Evolutionary conservation across 2,113 vertebrate species (phyloP).

Genomic region (Ailuropoda melanoleuca): DNA sequence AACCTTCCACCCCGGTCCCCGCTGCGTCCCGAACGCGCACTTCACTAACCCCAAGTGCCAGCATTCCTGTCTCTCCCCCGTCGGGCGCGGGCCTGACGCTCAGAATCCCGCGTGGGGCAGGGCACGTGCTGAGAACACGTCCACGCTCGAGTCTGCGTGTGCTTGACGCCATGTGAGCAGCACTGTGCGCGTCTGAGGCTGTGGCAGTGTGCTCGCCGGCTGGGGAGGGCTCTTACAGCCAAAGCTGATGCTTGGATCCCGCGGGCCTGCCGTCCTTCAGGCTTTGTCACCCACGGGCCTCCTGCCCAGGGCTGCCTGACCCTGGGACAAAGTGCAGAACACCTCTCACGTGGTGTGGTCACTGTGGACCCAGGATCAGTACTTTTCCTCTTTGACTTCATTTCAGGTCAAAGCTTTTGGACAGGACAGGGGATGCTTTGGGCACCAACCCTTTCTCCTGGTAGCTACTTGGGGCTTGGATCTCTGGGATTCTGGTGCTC

Average conservation of each 20-base stretch:
- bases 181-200: background rate
- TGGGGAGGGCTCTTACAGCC: background rate
- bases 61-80: too few relatives aligned
- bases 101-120: too few relatives aligned
- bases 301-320: background rate
- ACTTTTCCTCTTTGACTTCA: background rate
- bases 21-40: background rate
- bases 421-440: background rate
- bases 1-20: background rate
- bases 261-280: background rate
- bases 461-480: background rate
- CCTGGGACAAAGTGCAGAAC: background rate
- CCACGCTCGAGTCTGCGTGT: background rate
- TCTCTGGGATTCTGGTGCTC: background rate
- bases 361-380: background rate
- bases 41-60: background rate
- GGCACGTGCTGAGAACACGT: background rate
- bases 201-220: background rate
- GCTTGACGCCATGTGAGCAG: fast-evolving
- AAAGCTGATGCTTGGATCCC: background rate
- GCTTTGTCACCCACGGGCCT: background rate
- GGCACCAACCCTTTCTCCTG: background rate
- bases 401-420: background rate
- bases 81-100: background rate
- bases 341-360: background rate